A percentile compares a stretch with the other conserved stretches of the same genome.
Conservation (phyloP, 2,113 vertebrate species). For the Rhabdornis inornatus region DNA sequence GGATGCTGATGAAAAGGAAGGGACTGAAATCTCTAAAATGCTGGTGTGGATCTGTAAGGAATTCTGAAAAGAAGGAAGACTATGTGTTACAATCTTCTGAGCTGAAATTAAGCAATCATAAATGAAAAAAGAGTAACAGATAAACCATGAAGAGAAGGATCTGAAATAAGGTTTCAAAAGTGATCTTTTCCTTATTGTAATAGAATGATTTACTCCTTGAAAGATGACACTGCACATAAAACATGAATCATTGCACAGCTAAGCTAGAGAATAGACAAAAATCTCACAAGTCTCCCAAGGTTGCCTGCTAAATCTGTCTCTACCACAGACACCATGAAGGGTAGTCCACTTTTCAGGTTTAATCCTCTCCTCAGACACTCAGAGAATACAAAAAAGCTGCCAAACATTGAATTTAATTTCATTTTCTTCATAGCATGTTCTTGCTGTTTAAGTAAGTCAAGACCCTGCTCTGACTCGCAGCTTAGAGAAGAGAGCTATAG, state of each 20-base stretch:
- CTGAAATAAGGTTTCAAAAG: background rate
- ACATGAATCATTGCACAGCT: background rate
- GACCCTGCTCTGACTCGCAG: background rate
- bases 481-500: background rate
- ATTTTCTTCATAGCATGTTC: background rate
- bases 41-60: constrained; percentile 72
- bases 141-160: background rate
- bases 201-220: background rate
- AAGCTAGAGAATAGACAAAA: background rate
- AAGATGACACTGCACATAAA: background rate
- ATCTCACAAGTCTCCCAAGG: background rate
- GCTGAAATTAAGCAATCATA: background rate
- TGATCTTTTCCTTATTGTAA: background rate
- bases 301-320: background rate
- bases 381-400: background rate
- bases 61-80: constrained; percentile 14
- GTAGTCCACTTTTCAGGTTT: background rate
- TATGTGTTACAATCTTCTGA: background rate
- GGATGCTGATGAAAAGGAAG: constrained; percentile 61
- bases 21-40: constrained; percentile 73
- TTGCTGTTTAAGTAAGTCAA: background rate
- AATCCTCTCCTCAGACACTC: background rate
- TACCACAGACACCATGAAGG: background rate
- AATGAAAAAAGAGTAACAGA: background rate
- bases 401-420: background rate